These are phyloP conservation scores for Caenorhabditis afra DNA, from an alignment of 2,888 invertebrate species.

Conservation along the genomic window DNA sequence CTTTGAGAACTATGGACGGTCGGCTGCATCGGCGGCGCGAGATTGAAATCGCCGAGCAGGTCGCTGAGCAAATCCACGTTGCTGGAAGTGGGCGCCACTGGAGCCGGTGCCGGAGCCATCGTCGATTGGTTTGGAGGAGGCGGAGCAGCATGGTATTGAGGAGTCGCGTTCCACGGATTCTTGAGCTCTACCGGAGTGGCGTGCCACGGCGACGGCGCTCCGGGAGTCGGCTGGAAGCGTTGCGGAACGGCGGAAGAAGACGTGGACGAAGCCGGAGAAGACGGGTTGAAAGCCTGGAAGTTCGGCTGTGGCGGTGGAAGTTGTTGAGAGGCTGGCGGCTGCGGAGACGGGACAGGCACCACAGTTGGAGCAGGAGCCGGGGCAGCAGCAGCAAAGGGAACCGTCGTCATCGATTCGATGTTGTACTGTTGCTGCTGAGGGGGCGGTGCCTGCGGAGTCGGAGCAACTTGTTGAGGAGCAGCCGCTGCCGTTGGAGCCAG, in stretches of 20 bases:
- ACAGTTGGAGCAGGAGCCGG: not conserved
- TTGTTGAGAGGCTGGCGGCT: slow-evolving; percentile 12
- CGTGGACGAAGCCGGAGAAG: not conserved
- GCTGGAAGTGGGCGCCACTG: slow-evolving; percentile 6
- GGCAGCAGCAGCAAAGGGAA: not conserved
- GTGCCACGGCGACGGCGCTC: slow-evolving; percentile 54
- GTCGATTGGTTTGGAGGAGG: not conserved
- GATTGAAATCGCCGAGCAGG: slow-evolving; percentile 62
- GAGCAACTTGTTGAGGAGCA: slow-evolving; percentile 5
- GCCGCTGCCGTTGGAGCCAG: not conserved
- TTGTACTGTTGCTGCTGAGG: not conserved
- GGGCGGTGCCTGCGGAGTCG: not conserved
- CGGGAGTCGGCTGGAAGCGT: slow-evolving; percentile 30
- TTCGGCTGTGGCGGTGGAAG: slow-evolving; percentile 6
- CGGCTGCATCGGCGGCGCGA: slow-evolving; percentile 56
- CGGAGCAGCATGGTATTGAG: slow-evolving; percentile 27
- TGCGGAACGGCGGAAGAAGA: not conserved
- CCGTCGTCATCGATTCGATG: not conserved
- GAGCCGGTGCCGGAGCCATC: not conserved
- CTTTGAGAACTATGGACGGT: slow-evolving; percentile 20
- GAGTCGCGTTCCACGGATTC: slow-evolving; percentile 18
- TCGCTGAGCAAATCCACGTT: slow-evolving; percentile 62
- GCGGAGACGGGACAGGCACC: not conserved
- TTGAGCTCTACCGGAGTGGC: slow-evolving; percentile 36
- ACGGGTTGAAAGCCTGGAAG: slow-evolving; percentile 5